Conservation (phyloP, 2,888 invertebrate genomes). For the Ptychoptera contaminata region DNA sequence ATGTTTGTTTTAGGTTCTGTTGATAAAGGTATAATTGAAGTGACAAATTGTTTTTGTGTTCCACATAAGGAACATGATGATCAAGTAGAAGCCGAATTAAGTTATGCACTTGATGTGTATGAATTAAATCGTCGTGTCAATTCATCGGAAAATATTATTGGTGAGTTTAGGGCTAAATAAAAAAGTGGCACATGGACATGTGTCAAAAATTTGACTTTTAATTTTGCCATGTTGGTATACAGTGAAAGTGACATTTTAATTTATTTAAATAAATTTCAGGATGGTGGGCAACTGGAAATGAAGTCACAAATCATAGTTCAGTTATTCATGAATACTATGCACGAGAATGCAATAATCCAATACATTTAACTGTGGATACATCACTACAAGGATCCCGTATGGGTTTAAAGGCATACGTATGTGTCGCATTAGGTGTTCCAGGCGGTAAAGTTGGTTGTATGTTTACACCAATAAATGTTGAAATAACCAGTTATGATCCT, state of each 20-base stretch:
- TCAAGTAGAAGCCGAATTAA: slow-evolving; percentile 93
- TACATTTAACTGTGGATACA: slow-evolving; percentile 92
- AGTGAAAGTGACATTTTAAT: not conserved
- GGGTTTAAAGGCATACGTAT: slow-evolving; percentile 88
- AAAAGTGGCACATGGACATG: not conserved
- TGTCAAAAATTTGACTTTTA: not conserved
- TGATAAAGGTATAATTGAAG: slow-evolving; percentile 87
- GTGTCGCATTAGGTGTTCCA: slow-evolving; percentile 87
- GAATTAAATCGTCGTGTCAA: slow-evolving; percentile 89
- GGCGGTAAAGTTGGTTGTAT: slow-evolving; percentile 84
- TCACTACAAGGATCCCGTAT: slow-evolving; percentile 74
- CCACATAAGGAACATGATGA: slow-evolving; percentile 97
- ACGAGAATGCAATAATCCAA: slow-evolving; percentile 83
- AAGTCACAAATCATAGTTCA: slow-evolving; percentile 93
- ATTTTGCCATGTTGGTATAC: not conserved
- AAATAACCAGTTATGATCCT: slow-evolving; percentile 79
- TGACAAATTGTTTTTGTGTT: slow-evolving; percentile 97
- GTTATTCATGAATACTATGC: slow-evolving; percentile 96
- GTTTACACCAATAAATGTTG: slow-evolving; percentile 91
- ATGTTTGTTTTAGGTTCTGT: slow-evolving; percentile 50
- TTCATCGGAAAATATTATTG: slow-evolving; percentile 84
- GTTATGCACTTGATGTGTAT: slow-evolving; percentile 90
- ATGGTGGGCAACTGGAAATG: slow-evolving; percentile 97
- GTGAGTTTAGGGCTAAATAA: slow-evolving; percentile 20
- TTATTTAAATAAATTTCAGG: slow-evolving; percentile 30